Conservation (phyloP, 2,113 vertebrate genomes). For the Dicentrarchus labrax region DNA sequence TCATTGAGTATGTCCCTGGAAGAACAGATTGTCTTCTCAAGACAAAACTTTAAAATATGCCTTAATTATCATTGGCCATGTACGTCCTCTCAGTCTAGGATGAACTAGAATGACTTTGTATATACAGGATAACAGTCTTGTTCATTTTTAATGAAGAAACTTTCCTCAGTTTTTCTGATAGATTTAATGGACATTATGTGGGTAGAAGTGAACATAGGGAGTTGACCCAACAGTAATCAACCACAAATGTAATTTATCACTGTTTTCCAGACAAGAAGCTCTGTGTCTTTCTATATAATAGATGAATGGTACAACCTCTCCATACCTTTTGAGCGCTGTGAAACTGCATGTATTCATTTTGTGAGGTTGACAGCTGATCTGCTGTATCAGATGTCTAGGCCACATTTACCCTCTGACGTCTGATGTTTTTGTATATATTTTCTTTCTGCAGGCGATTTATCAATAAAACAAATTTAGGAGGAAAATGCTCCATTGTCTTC, state of each 20-base stretch:
- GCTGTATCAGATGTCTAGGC: constrained; percentile 8
- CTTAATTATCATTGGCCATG: constrained; percentile 36
- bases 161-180: neutral
- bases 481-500: neutral
- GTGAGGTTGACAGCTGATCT: neutral
- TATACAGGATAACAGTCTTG: neutral
- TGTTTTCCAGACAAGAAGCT: constrained; percentile 30
- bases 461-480: constrained; percentile 59
- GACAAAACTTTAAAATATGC: constrained; percentile 26
- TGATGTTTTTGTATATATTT: constrained; percentile 63
- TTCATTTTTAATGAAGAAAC: constrained; percentile 31
- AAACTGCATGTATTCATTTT: constrained; percentile 9
- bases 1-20: neutral
- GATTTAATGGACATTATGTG: neutral
- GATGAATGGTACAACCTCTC: neutral
- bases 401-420: constrained; percentile 41
- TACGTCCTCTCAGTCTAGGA: constrained; percentile 18
- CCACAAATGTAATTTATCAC: constrained; percentile 15
- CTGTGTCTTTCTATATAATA: neutral
- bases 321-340: neutral
- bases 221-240: neutral
- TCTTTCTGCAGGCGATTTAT: constrained; percentile 67
- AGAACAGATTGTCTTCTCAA: constrained; percentile 2
- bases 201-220: neutral
- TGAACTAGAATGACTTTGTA: neutral